Conservation (phyloP, 1,140 invertebrate genomes). For the Reticulitermes speratus region DNA sequence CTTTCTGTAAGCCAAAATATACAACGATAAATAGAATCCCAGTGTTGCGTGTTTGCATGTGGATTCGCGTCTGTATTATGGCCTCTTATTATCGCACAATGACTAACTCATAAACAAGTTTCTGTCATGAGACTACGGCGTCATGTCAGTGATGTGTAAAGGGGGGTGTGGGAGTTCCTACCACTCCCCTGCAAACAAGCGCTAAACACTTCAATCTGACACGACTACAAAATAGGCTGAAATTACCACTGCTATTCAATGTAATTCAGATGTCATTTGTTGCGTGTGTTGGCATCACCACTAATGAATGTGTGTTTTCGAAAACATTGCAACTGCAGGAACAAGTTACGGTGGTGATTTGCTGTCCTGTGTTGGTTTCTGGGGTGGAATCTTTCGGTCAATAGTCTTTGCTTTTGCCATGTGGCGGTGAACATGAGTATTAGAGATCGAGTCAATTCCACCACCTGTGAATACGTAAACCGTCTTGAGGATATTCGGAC, state of each 20-base stretch:
- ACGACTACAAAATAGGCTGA: not conserved
- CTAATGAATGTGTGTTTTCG: constrained; percentile 15
- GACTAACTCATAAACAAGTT: constrained; percentile 5
- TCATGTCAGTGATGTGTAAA: not conserved
- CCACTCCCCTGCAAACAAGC: not conserved
- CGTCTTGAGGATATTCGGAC: not conserved
- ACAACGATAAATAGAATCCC: too few relatives aligned
- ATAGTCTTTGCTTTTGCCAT: not conserved
- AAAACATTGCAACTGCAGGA: not conserved
- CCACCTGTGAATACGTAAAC: not conserved
- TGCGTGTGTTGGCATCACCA: not conserved
- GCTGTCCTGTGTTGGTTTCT: not conserved
- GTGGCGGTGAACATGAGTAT: not conserved
- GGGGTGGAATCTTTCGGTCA: not conserved
- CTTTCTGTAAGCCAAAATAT: too few relatives aligned
- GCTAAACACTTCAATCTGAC: not conserved
- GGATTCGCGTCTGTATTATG: not conserved
- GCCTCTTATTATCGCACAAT: not conserved
- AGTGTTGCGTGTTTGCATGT: not conserved
- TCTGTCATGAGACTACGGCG: not conserved
- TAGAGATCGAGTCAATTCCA: not conserved
- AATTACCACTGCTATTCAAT: not conserved
- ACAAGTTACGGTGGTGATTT: not conserved
- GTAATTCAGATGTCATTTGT: constrained; percentile 17
- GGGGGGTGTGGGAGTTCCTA: not conserved